Percentiles rank a stretch among this genome's conserved stretches.
These are phyloP conservation scores for Buceros bicornis DNA, from an alignment of 2,797 vertebrate species.

Conservation along the genomic window DNA sequence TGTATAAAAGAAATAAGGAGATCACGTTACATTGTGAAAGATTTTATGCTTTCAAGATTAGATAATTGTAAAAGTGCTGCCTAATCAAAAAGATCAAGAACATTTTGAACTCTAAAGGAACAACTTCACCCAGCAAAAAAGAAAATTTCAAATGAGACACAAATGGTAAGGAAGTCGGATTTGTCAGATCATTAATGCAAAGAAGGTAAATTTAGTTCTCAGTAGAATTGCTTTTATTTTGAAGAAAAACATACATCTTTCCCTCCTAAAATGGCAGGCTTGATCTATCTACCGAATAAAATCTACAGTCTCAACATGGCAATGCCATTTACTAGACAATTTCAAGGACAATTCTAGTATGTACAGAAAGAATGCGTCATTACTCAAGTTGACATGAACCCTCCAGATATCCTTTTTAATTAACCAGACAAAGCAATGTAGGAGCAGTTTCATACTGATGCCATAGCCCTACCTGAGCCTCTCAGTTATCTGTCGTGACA, in stretches of 20 bases:
- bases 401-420: slow-evolving; percentile 77
- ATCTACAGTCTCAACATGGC: background rate
- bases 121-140: background rate
- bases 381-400: slow-evolving; percentile 75
- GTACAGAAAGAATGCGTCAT: slow-evolving; percentile 66
- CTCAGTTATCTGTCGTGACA: slow-evolving; percentile 11
- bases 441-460: background rate
- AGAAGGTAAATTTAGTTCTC: background rate
- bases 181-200: background rate
- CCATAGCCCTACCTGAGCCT: background rate
- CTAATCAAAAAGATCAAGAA: background rate
- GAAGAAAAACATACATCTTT: background rate
- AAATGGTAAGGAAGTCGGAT: background rate
- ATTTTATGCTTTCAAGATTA: background rate
- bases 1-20: background rate
- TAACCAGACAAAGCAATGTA: slow-evolving; percentile 53
- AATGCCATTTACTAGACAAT: slow-evolving; percentile 32
- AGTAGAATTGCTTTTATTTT: background rate
- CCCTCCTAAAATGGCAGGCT: background rate
- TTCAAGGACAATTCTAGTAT: slow-evolving; percentile 68
- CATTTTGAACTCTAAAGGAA: background rate
- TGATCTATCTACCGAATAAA: background rate
- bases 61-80: background rate
- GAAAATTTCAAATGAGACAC: background rate
- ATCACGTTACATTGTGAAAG: background rate